Conservation (phyloP, 2,888 invertebrate genomes). For the Eristalis arbustorum region DNA sequence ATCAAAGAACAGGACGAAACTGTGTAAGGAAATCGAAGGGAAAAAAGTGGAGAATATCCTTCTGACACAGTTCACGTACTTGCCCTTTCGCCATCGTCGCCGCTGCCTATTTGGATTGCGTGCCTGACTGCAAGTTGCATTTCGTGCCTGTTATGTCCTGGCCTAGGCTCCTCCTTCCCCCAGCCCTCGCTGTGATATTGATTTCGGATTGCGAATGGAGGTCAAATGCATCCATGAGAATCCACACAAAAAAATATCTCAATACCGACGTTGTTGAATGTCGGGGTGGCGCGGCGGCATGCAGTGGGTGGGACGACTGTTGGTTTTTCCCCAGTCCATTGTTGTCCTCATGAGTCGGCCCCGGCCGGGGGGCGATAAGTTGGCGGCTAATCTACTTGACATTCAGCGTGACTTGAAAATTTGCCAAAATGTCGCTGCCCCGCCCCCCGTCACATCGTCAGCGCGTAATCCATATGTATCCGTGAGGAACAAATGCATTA, state of each 20-base stretch:
- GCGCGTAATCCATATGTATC: not conserved
- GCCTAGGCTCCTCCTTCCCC: not conserved
- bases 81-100: constrained; percentile 49
- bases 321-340: constrained; percentile 16
- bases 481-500: constrained; percentile 55
- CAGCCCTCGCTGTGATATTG: constrained; percentile 12
- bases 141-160: not conserved
- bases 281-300: not conserved
- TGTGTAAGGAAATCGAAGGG: not conserved
- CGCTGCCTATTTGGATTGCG: constrained; percentile 40
- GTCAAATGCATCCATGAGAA: constrained; percentile 23
- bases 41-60: not conserved
- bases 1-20: not conserved
- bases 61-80: constrained; percentile 57
- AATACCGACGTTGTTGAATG: not conserved
- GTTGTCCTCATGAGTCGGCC: constrained; percentile 22
- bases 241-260: not conserved
- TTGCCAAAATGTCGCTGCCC: constrained; percentile 47
- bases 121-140: constrained; percentile 46
- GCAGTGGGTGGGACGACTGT: not conserved
- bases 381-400: constrained; percentile 58
- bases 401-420: constrained; percentile 65
- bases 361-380: constrained; percentile 34
- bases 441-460: not conserved
- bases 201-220: constrained; percentile 35